Percentiles rank a stretch among this genome's conserved stretches.
Conservation (phyloP, 2,113 vertebrate species). For the Columbina picui region DNA sequence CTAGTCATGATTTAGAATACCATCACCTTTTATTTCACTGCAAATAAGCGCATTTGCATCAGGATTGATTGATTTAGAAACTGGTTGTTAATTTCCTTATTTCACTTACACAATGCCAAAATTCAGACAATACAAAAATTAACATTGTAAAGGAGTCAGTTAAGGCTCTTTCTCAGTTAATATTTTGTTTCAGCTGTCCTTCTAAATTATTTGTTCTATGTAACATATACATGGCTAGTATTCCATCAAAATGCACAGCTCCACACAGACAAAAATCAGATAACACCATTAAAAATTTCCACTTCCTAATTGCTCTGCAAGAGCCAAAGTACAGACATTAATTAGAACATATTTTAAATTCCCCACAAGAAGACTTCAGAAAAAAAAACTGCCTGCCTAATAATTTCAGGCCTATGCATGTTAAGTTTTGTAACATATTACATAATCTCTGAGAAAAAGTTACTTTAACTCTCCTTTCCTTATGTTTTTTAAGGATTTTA, state of each 20-base stretch:
- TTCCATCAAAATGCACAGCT: neutral
- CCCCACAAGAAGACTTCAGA: neutral
- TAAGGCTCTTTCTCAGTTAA: neutral
- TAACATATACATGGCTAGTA: neutral
- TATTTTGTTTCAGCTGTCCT: neutral
- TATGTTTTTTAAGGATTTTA: neutral
- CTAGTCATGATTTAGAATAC: neutral
- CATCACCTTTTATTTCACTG: neutral
- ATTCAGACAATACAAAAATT: slow-evolving; percentile 25
- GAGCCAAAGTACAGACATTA: neutral
- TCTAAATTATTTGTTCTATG: neutral
- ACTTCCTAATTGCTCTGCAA: slow-evolving; percentile 8
- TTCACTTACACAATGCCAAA: neutral
- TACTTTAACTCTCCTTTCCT: neutral
- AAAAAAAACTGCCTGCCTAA: neutral
- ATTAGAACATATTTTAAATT: neutral
- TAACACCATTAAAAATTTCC: neutral
- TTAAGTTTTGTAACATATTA: neutral
- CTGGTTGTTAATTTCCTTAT: neutral
- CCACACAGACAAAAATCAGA: neutral
- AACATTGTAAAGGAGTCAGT: neutral
- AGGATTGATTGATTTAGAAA: neutral
- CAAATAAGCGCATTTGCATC: slow-evolving; percentile 22
- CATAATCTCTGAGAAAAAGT: neutral
- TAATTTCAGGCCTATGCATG: neutral